Evolutionary conservation across 2,113 vertebrate genomes (phyloP).

Genomic region (Axis porcinus): DNA sequence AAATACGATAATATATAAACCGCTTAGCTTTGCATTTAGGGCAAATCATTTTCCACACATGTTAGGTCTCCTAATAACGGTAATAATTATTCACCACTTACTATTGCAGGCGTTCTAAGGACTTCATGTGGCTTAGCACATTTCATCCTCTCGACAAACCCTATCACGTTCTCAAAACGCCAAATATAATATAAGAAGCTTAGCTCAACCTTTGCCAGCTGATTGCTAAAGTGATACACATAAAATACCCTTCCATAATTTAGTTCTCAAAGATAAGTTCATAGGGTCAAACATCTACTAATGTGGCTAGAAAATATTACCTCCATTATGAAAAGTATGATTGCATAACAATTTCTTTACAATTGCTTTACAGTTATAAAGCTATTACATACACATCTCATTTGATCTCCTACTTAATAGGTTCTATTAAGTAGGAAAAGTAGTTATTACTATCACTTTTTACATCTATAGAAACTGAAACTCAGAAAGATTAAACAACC

Average conservation of each 20-base stretch:
- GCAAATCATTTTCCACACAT: background rate
- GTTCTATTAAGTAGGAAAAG: background rate
- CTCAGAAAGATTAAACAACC: background rate
- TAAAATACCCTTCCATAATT: background rate
- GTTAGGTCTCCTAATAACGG: background rate
- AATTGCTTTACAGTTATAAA: background rate
- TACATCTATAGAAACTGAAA: background rate
- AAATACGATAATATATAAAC: background rate
- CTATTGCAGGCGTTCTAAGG: background rate
- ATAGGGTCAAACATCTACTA: background rate
- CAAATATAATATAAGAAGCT: background rate
- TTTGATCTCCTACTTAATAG: background rate
- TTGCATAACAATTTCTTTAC: background rate
- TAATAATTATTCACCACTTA: background rate
- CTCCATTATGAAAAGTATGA: background rate
- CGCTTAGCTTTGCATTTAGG: background rate
- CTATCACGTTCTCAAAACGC: background rate
- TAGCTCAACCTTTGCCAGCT: background rate
- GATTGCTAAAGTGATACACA: background rate
- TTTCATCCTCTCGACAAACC: background rate
- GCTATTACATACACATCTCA: background rate
- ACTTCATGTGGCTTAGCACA: background rate
- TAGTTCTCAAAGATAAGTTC: background rate
- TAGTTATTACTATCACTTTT: background rate
- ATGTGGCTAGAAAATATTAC: background rate